Conservation (phyloP, 2,113 vertebrate genomes). For the Gobio gobio region DNA sequence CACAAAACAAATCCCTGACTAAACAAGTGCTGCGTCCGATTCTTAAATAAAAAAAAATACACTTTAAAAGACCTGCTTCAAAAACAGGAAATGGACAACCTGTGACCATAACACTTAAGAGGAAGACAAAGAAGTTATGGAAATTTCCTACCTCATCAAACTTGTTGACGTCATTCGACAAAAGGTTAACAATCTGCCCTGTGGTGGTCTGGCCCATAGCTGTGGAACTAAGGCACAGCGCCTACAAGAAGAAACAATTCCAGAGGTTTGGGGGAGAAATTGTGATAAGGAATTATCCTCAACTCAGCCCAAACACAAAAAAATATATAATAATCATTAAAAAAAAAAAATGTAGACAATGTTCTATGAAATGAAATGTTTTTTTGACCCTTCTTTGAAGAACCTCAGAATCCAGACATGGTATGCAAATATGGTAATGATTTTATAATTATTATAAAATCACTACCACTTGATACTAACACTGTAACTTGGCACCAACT, state of each 20-base stretch:
- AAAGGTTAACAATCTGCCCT: slow-evolving; percentile 95
- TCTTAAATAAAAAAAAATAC: background rate
- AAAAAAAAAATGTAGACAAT: no score
- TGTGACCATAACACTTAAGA: background rate
- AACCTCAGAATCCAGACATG: background rate
- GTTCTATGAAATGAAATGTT: no score
- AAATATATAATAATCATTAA: background rate
- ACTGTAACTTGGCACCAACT: background rate
- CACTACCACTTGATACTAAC: background rate
- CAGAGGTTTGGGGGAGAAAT: background rate
- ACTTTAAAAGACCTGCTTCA: background rate
- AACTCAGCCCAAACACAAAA: background rate
- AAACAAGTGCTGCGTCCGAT: background rate
- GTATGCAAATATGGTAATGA: background rate
- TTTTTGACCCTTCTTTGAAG: background rate
- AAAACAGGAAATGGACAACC: background rate
- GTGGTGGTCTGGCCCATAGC: slow-evolving; percentile 94
- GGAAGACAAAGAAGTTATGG: background rate
- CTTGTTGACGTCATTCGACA: slow-evolving; percentile 96
- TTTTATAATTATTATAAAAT: no score
- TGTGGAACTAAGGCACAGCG: slow-evolving; percentile 84
- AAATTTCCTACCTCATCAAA: slow-evolving; percentile 86
- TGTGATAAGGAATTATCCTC: background rate
- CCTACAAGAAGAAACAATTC: slow-evolving; percentile 69
- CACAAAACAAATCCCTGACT: background rate